Conservation (phyloP, 2,113 vertebrate species). For the Nannospalax galili region DNA sequence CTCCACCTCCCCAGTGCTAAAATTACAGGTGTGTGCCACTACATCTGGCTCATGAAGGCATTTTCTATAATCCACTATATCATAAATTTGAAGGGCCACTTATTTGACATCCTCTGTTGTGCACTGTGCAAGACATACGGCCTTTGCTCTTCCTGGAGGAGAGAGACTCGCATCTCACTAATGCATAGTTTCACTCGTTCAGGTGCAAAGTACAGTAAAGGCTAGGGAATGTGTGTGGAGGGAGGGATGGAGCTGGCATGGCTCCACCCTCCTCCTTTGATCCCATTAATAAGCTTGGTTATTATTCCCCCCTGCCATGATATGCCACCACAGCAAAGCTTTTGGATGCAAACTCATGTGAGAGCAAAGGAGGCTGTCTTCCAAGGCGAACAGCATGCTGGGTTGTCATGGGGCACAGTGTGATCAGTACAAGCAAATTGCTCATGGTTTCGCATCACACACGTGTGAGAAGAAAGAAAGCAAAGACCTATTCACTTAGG, state of each 20-base stretch:
- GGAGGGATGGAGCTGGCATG: background rate
- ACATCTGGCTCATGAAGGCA: rapidly evolving
- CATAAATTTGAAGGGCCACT: rapidly evolving
- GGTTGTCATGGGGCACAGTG: slow-evolving; percentile 53
- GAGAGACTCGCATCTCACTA: background rate
- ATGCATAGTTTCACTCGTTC: background rate
- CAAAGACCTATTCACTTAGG: slow-evolving; percentile 74
- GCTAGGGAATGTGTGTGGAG: background rate
- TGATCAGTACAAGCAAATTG: slow-evolving; percentile 16
- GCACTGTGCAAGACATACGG: rapidly evolving
- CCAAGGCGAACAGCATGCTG: slow-evolving; percentile 34
- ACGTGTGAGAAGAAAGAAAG: slow-evolving; percentile 32
- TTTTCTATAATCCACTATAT: rapidly evolving
- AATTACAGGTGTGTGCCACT: no score
- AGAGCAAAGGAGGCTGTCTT: slow-evolving; percentile 65
- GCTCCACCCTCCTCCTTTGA: background rate
- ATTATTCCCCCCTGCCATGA: background rate
- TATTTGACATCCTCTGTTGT: background rate
- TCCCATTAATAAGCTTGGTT: background rate
- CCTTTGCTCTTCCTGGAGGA: background rate
- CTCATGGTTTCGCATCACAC: slow-evolving; percentile 56
- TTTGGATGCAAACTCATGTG: background rate
- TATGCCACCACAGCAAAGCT: background rate
- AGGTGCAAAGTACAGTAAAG: background rate
- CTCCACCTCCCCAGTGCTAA: background rate